Evolutionary conservation across 1,140 invertebrate genomes (phyloP), one percentile per base, ranked within the genome.

Genomic region (Cyphomyrmex costatus): DNA sequence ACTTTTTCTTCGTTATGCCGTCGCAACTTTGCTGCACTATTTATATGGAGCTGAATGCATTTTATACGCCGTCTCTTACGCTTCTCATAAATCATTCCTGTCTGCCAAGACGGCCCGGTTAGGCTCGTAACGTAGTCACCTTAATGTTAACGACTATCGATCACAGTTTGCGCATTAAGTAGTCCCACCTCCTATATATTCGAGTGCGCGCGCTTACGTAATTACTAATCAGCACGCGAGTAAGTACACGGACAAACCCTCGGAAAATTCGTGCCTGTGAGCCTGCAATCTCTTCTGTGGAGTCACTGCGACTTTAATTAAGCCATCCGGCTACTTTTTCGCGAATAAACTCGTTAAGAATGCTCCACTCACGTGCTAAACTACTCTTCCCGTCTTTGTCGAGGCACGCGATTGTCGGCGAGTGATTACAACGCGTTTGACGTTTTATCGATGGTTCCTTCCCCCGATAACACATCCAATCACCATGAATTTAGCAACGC

Each of bases 121-220:
- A 78, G 56, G 61, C 66, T 78, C 68, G 84, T 78, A 86, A 82
- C 80, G 63, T 80, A 85, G 82, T 89, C 86, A 76, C 78, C 74
- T 87, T 90, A 89, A 90, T 83, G 78, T 89, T 89, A 89, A 89
- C 71, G 51, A 61, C 58, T 87, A 89, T 87, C 85, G 88, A 89
- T 89, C 85, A 89, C 68, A 88, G 68, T 66, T 58, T 12, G 80
- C 66, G 58, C 65, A 85, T 85, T 58, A 87, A 87, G 77, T 87
- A 70, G 27, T 42, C 36, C 24, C 27, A 16, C 68, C 56, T 70
- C 30, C 51, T 74, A n/a, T 49, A 27, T 61, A 36, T 74, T 70
- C 58, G 19, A 60, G 51, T 53, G 2, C n/a, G 14, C 51, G 46
- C 36, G 53, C 30, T 87, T 60, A 71, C 30, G 87, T 86, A 82